Evolutionary conservation across 2,888 invertebrate species (phyloP), one percentile per base, ranked within the genome.

Genomic region (Noctua janthe): DNA sequence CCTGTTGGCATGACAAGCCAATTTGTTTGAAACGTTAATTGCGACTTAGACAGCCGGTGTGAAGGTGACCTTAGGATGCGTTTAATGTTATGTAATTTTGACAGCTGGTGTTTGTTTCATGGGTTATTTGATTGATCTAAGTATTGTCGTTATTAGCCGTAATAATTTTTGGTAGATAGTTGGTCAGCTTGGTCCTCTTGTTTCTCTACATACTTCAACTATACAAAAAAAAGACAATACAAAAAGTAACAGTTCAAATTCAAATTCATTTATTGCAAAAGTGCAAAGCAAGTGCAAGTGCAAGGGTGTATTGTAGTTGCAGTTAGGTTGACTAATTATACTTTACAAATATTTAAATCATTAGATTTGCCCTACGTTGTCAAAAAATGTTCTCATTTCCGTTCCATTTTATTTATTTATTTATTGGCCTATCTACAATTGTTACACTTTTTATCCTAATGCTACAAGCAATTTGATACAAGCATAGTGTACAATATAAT

Each of bases 1-100:
- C 86, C 67, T 90, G 90, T 90, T 83, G 90, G 88, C 94, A 93
- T 96, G 96, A 96, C 95, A 94, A 94, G 96, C 93, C 93, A 94
- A 96, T 96, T 96, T 93, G 88, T 91, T 92, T 92, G 91, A 90
- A 90, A 86, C 86, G 84, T 87, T 90, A 90, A 90, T 90, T 90
- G 89, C 86, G 66, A 74, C 71, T 78, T 51, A 76, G 87, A 87
- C 87, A 87, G 82, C 83, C 79, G 83, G 86, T 90, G 89, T 90
- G 90, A 88, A 88, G 88, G 79, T 82, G 86, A 90, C 88, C 89
- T 90, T 88, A 90, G 76, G 51, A 74, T 88, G 80, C 78, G 85
- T 81, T 81, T 81, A 87, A 79, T 71, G 71, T 90, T 90, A 64
- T 81, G 83, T 83, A 88, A 90, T 82, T n/a, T 76, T 84, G 90